These are phyloP conservation scores for Mimas tiliae DNA, from an alignment of 2,888 invertebrate genomes.

Conservation along the genomic window DNA sequence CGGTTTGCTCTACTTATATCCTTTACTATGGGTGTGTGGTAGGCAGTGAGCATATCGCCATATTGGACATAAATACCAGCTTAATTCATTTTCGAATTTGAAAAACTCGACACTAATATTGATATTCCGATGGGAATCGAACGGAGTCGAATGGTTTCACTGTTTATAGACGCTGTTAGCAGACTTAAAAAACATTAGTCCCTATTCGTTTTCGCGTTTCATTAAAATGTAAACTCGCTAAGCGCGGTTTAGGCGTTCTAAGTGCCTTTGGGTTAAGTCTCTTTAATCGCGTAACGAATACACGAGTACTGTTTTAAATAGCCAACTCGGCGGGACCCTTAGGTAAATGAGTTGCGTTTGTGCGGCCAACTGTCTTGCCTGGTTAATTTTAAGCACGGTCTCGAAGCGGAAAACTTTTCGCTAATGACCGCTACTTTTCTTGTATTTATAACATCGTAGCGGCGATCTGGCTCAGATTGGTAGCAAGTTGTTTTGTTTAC, in stretches of 20 bases:
- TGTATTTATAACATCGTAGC: constrained; percentile 30
- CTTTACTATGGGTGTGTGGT: too few species aligned
- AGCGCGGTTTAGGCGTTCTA: constrained; percentile 64
- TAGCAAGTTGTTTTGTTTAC: neutral
- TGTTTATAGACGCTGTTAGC: too few species aligned
- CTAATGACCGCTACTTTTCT: constrained; percentile 29
- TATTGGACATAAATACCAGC: too few species aligned
- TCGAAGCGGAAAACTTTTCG: constrained; percentile 30
- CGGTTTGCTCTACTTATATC: too few species aligned
- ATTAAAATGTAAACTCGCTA: constrained; percentile 68
- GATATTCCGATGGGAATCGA: too few species aligned
- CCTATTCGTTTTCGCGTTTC: constrained; percentile 57
- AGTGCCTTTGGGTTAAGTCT: constrained; percentile 54
- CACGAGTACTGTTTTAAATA: constrained; percentile 58
- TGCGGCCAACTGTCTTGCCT: constrained; percentile 32
- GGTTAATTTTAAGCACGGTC: constrained; percentile 35
- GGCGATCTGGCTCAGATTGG: too few species aligned
- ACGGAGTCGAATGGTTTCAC: too few species aligned
- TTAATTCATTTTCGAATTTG: too few species aligned
- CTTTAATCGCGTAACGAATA: constrained; percentile 67
- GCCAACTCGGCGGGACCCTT: constrained; percentile 41
- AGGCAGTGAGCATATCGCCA: too few species aligned
- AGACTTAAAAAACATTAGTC: too few species aligned
- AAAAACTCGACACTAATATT: too few species aligned
- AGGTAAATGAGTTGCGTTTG: constrained; percentile 45